Conservation (phyloP, 1,140 invertebrate genomes). For the Armadillidium nasatum region DNA sequence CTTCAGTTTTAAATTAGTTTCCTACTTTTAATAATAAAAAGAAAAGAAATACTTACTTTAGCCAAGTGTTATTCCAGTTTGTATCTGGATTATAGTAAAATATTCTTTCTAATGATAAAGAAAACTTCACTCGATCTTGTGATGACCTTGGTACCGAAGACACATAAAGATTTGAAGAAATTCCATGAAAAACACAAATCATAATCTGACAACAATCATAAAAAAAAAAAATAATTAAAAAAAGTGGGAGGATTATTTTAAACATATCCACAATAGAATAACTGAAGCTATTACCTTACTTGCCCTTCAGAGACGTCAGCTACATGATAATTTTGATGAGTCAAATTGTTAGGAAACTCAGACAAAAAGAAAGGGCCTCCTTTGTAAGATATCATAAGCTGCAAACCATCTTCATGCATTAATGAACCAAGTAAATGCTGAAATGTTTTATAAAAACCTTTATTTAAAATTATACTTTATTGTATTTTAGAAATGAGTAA, state of each 20-base stretch:
- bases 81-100: conserved; percentile 76
- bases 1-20: neutral
- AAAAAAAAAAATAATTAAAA: too few species aligned
- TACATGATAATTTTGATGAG: conserved; percentile 68
- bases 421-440: conserved; percentile 24
- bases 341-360: conserved; percentile 65
- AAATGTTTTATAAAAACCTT: too few species aligned
- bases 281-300: conserved; percentile 48
- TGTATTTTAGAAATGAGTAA: too few species aligned
- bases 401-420: conserved; percentile 55
- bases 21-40: conserved; percentile 40
- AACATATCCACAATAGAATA: too few species aligned
- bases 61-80: conserved; percentile 73
- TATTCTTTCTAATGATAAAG: conserved; percentile 72
- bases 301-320: conserved; percentile 74
- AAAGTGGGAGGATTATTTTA: too few species aligned
- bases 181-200: conserved; percentile 74
- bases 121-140: conserved; percentile 56
- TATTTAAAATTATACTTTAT: too few species aligned
- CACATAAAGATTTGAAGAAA: conserved; percentile 68
- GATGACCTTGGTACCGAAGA: conserved; percentile 48
- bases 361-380: conserved; percentile 64
- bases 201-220: conserved; percentile 53
- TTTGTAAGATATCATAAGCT: conserved; percentile 73
- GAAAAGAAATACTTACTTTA: conserved; percentile 61